Conservation (phyloP, 2,797 vertebrate species). For the Ptychadena robeensis region DNA sequence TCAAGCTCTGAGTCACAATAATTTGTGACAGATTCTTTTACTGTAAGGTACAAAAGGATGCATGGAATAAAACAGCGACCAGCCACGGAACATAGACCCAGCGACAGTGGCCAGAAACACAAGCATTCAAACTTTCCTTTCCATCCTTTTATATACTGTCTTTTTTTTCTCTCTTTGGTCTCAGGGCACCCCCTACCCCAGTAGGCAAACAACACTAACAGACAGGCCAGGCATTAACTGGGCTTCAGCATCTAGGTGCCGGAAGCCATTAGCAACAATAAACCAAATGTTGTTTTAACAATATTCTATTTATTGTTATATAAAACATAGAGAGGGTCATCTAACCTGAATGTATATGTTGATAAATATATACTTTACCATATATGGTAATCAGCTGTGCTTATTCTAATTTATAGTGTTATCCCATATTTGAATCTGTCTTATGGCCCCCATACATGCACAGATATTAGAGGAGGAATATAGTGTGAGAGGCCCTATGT, state of each 20-base stretch:
- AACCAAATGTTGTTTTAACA: too few relatives aligned
- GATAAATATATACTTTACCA: too few relatives aligned
- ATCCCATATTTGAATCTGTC: too few relatives aligned
- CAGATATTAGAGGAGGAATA: too few relatives aligned
- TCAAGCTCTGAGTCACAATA: constrained; percentile 86
- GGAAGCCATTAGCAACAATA: neutral
- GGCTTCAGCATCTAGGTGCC: constrained; percentile 3
- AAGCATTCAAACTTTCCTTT: constrained; percentile 39
- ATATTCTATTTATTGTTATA: constrained; percentile 14
- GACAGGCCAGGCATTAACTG: constrained; percentile 19
- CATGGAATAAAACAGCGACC: constrained; percentile 86
- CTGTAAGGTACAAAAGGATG: constrained; percentile 87
- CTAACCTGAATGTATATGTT: neutral
- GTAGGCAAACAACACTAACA: constrained; percentile 39
- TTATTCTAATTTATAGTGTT: too few relatives aligned
- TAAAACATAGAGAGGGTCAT: constrained; percentile 3
- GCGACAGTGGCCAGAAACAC: constrained; percentile 39
- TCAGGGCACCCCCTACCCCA: constrained; percentile 19
- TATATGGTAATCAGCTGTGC: too few relatives aligned
- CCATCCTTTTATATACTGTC: constrained; percentile 14
- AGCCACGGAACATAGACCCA: constrained; percentile 66
- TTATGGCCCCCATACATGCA: too few relatives aligned
- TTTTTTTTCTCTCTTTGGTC: constrained; percentile 35
- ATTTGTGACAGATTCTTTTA: constrained; percentile 88
- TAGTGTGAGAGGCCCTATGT: too few relatives aligned